These are phyloP conservation scores for Globodera rostochiensis DNA, from an alignment of 1,140 invertebrate genomes.

Conservation along the genomic window DNA sequence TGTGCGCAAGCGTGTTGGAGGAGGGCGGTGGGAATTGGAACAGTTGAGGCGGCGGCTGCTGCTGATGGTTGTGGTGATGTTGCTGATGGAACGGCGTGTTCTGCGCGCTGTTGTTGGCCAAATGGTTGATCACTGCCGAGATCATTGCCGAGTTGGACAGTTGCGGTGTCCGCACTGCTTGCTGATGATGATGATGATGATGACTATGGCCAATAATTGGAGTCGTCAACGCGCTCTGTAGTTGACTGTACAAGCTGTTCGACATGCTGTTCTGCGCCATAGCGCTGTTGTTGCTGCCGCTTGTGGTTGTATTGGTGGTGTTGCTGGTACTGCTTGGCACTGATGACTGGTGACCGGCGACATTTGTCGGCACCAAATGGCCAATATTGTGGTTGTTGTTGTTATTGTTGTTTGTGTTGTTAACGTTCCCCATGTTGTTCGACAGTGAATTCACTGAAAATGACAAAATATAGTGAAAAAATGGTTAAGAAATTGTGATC, in stretches of 20 bases:
- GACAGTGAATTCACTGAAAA: not conserved
- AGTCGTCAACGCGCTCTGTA: conserved; percentile 10
- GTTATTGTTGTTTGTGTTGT: not conserved
- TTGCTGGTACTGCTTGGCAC: too few species aligned
- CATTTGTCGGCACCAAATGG: not conserved
- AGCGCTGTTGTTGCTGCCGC: not conserved
- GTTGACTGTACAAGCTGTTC: conserved; percentile 19
- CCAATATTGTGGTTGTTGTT: not conserved
- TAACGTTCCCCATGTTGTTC: not conserved
- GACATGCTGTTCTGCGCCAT: too few species aligned
- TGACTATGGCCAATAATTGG: not conserved
- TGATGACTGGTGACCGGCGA: not conserved
- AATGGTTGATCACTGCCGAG: conserved; percentile 28
- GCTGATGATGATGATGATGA: not conserved
- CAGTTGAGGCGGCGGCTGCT: conserved; percentile 5
- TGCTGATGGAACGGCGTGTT: conserved; percentile 23
- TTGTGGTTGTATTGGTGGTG: not conserved
- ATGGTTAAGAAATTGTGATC: not conserved
- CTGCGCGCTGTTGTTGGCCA: conserved; percentile 7
- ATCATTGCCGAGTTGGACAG: conserved; percentile 23
- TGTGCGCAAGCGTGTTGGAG: conserved; percentile 16
- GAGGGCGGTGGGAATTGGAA: conserved; percentile 25
- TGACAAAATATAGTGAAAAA: not conserved
- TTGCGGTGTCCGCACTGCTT: conserved; percentile 12
- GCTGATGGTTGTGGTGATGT: not conserved